Conservation (phyloP, 2,888 invertebrate genomes). For the Agrotis segetum region DNA sequence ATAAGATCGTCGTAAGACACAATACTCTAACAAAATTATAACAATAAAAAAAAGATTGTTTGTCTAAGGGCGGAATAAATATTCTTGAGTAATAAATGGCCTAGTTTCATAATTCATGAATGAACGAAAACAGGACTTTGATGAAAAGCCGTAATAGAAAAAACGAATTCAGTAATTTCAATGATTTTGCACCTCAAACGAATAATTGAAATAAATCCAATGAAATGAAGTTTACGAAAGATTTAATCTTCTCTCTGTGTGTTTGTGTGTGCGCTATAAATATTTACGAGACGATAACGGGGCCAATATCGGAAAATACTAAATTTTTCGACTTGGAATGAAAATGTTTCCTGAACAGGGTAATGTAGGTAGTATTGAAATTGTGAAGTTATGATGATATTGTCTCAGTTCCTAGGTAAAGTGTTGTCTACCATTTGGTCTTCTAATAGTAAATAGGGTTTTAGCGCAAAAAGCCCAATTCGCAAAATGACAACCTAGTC, state of each 20-base stretch:
- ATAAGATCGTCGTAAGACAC: too few relatives aligned
- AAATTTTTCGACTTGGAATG: constrained; percentile 51
- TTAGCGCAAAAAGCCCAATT: too few relatives aligned
- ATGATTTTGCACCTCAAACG: constrained; percentile 60
- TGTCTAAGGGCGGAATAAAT: not conserved
- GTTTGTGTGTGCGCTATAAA: constrained; percentile 70
- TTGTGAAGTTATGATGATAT: not conserved
- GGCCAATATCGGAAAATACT: constrained; percentile 67
- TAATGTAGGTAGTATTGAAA: constrained; percentile 12
- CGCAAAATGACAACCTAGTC: too few relatives aligned
- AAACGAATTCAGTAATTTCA: constrained; percentile 17
- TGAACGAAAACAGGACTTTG: not conserved
- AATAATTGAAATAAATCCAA: constrained; percentile 58
- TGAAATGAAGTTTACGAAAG: constrained; percentile 66
- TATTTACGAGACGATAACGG: constrained; percentile 76
- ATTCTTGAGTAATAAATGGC: not conserved
- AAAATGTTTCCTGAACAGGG: constrained; percentile 31
- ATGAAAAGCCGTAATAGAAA: constrained; percentile 8
- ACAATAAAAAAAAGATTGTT: too few relatives aligned
- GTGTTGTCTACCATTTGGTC: not conserved
- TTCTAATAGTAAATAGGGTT: not conserved
- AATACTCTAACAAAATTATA: too few relatives aligned
- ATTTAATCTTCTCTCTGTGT: constrained; percentile 71
- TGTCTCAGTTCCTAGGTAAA: not conserved
- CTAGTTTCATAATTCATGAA: not conserved